These are phyloP conservation scores for Sinopyrophorus schimmeli DNA, from an alignment of 2,888 invertebrate species.

Conservation along the genomic window DNA sequence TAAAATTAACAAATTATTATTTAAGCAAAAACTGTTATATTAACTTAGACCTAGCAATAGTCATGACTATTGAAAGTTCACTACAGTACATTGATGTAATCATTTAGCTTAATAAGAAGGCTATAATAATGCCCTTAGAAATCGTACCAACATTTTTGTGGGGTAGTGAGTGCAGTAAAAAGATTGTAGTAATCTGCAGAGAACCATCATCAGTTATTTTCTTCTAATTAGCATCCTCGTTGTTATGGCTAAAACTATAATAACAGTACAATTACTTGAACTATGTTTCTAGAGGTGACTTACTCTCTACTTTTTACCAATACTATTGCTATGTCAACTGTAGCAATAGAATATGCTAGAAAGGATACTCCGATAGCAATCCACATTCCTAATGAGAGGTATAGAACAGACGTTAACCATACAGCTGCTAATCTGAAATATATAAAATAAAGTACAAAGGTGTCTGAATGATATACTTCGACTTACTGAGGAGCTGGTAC, in stretches of 20 bases:
- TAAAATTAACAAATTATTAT: slow-evolving; percentile 32
- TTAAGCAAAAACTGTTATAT: too few species aligned
- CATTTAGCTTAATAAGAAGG: slow-evolving; percentile 61
- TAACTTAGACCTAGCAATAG: slow-evolving; percentile 60
- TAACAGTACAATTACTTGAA: too few species aligned
- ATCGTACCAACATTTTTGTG: slow-evolving; percentile 23
- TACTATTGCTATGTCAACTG: neutral
- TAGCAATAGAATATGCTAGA: slow-evolving; percentile 37
- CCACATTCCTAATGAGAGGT: slow-evolving; percentile 65
- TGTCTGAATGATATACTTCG: neutral
- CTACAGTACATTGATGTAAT: slow-evolving; percentile 67
- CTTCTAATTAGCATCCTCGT: slow-evolving; percentile 1
- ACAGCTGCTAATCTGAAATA: slow-evolving; percentile 60
- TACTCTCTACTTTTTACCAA: neutral
- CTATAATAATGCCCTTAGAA: slow-evolving; percentile 47
- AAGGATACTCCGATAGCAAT: slow-evolving; percentile 58
- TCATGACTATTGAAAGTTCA: slow-evolving; percentile 68
- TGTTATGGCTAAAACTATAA: neutral
- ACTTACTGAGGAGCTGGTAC: slow-evolving; percentile 68
- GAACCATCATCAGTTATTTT: slow-evolving; percentile 4
- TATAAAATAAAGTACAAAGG: neutral
- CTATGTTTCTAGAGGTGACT: neutral
- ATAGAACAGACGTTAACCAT: slow-evolving; percentile 65
- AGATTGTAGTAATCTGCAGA: slow-evolving; percentile 29
- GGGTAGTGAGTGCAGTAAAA: slow-evolving; percentile 43